phyloP scores from a whole-genome alignment of 2,888 invertebrate species.

The Drosophila flavopinicola region DNA sequence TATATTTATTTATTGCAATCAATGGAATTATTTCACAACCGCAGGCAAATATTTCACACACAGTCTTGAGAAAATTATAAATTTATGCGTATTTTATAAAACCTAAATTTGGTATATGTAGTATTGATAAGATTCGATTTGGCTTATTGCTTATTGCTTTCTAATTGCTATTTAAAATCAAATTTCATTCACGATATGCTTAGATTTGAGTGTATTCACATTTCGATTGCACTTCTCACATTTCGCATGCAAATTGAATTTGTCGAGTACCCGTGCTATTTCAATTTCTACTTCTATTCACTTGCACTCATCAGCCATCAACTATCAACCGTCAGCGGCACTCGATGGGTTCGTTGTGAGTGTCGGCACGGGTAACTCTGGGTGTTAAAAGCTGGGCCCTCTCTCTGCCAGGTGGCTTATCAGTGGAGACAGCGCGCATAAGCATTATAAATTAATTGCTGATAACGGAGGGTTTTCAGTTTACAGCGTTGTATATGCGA shows the following conservation, averaged over 20 bases:
- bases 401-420: constrained; percentile 48
- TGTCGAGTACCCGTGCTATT: constrained; percentile 8
- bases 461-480: constrained; percentile 57
- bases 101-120: neutral
- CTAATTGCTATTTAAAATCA: neutral
- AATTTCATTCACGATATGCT: neutral
- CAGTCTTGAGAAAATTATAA: constrained; percentile 5
- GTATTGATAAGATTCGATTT: constrained; percentile 19
- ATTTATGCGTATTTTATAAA: neutral
- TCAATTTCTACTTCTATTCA: too few relatives aligned
- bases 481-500: constrained; percentile 39
- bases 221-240: constrained; percentile 40
- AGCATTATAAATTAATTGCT: constrained; percentile 56
- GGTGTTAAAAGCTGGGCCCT: constrained; percentile 35
- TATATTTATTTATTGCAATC: constrained; percentile 3
- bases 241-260: constrained; percentile 38
- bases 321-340: constrained; percentile 57
- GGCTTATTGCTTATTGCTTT: constrained; percentile 9
- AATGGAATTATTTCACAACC: constrained; percentile 17
- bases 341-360: constrained; percentile 46
- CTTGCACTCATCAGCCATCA: constrained; percentile 13
- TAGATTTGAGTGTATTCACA: constrained; percentile 1
- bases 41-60: neutral
- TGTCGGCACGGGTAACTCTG: constrained; percentile 8
- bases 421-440: constrained; percentile 51